Evolutionary conservation across 2,888 invertebrate species (phyloP), one percentile per base, ranked within the genome.

Genomic region (Mycalesis mineus): DNA sequence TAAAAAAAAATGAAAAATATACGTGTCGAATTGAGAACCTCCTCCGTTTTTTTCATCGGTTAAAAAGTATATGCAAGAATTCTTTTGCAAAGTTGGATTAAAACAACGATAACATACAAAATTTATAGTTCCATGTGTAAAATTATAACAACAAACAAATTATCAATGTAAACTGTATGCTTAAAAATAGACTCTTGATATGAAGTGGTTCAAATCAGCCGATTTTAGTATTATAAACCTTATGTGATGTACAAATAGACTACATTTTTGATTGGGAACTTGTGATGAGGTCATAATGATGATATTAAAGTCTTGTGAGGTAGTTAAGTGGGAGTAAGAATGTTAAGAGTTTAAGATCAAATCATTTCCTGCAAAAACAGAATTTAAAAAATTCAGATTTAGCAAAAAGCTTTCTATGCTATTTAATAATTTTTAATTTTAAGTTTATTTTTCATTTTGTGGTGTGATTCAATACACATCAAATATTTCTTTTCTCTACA

Each of bases 111-210:
- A 33, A 33, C 7, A 7, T 9, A 9, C 33, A 9, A 7, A 8
- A 17, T 42, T 42, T 42, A 42, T 17, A 15, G 1, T 11, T 42
- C 3, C 8, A 41, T 13, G 14, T 14, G 9, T 41, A 14, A 7
- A 8, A 41, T 42, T 3, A 42, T 15, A 15, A 22, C 42, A 22
- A 44, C 17, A 44, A 22, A 44, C 8, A 44, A 36, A 36, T 36
- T 36, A 36, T 36, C 36, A 36, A 11, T 11, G 36, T 44, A 29
- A 44, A 45, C 45, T 45, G 14, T 14, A 14, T 29, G 14, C 14
- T 31, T 45, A 45, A 47, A 47, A 47, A 47, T 47, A 47, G 33
- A 47, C 33, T 13, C 28, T 47, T 31, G 31, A 29, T 47, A 47
- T 33, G 33, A 9, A 5, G 8, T 31, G 31, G 15, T 31, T 47